A percentile compares a stretch with the other conserved stretches of the same genome.
Evolutionary conservation across 92 coral and sea anemone species (phyloP).

Genomic region (Epizoanthus ramosus): DNA sequence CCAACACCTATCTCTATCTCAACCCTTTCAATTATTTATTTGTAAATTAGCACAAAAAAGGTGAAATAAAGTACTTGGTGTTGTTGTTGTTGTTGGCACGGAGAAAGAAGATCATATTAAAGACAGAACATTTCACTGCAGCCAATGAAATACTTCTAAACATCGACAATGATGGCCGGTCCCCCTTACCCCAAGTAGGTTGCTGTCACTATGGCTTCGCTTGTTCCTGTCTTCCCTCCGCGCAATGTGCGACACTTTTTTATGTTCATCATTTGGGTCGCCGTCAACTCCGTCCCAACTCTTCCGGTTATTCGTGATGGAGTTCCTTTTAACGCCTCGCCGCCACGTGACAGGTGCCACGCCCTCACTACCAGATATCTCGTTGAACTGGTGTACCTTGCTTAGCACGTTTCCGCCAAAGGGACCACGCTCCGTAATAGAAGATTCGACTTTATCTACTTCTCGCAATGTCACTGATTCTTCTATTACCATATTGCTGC

Average conservation of each 20-base stretch:
- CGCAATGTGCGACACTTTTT: conserved; percentile 47
- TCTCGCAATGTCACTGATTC: conserved; percentile 17
- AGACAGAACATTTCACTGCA: too few species aligned
- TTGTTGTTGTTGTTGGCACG: too few species aligned
- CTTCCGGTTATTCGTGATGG: conserved; percentile 60
- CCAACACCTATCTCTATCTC: too few species aligned
- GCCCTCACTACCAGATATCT: conserved; percentile 2
- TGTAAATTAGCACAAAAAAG: too few species aligned
- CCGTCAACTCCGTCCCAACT: conserved; percentile 89
- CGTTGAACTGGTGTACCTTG: conserved; percentile 28
- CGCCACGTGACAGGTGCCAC: neutral
- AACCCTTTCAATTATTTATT: too few species aligned
- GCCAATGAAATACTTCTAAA: neutral
- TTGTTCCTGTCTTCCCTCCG: conserved; percentile 48
- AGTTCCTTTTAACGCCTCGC: conserved; percentile 34
- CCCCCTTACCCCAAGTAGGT: conserved; percentile 64
- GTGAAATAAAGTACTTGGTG: too few species aligned
- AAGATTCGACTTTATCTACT: conserved; percentile 15
- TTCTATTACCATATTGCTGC: neutral
- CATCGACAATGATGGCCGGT: neutral
- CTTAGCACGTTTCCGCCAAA: conserved; percentile 31
- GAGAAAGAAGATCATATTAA: too few species aligned
- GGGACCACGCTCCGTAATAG: neutral
- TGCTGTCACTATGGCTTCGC: conserved; percentile 86
- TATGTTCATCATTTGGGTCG: conserved; percentile 36